Base-by-base conservation (phyloP, 2,888 invertebrate species). In the Drosophila tripunctata region DNA sequence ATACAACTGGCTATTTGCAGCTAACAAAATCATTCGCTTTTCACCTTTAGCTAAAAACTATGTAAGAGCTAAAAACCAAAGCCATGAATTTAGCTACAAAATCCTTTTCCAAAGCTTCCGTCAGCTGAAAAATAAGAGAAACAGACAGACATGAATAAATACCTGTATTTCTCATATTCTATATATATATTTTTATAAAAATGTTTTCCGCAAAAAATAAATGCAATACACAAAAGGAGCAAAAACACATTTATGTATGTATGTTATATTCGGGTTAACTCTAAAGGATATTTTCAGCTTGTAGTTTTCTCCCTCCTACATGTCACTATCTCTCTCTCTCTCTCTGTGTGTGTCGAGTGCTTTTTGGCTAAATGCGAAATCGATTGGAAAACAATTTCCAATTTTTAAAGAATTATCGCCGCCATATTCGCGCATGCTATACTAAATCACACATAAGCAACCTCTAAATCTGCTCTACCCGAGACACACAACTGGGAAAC, bases 361-460 rank as follows among this genome's bases (percentile, higher is more conserved):
- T 88, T 88, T 88, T 88, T 87, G 78, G 78, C 88, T 89, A 89
- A 89, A 89, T 89, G 90, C 87, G 88, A 89, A 90, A 90, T 90
- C 90, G 90, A 90, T 90, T 90, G 90, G 89, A 89, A 90, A 90
- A 90, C 90, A 90, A 90, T 90, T 90, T 90, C 89, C 90, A 90
- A 90, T 90, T 90, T 90, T 89, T 90, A 89, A 90, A 90, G 90
- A 90, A 90, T 90, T 90, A 90, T 90, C 90, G 88, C 90, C 87
- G 85, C 90, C 89, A 90, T 90, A 90, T 90, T 90, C 90, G 90
- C 90, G 90, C 88, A 86, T 90, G 89, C 90, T 90, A 82, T 76
- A 85, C 87, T 90, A 90, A 90, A 90, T 90, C 90, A 89, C 90
- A 90, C 88, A 89, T 90, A 90, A 90, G 90, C 85, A 90, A 90